These are phyloP conservation scores for Hoplostethus mediterraneus DNA, from an alignment of 2,797 vertebrate species.

Conservation along the genomic window DNA sequence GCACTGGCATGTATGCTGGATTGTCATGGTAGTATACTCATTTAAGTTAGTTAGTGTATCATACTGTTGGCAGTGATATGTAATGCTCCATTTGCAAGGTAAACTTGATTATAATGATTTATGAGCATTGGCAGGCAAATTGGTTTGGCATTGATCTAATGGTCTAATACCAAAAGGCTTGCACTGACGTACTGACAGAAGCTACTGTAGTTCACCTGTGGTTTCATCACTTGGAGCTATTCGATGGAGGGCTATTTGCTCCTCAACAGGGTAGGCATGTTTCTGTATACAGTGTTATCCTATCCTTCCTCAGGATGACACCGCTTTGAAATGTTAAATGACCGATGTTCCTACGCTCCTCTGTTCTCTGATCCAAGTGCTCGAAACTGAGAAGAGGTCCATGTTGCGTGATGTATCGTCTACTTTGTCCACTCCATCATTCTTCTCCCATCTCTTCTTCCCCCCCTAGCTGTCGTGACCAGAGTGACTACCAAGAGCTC, in stretches of 20 bases:
- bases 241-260: not conserved
- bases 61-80: not conserved
- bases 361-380: no score
- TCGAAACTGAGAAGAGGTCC: not conserved
- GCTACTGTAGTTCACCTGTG: not conserved
- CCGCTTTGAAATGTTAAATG: no score
- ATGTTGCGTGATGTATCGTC: not conserved
- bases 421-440: not conserved
- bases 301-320: not conserved
- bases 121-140: not conserved
- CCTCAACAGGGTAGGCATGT: not conserved
- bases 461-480: conserved; percentile 68
- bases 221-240: not conserved
- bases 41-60: not conserved
- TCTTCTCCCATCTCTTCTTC: conserved; percentile 39
- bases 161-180: not conserved
- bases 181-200: not conserved
- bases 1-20: not conserved
- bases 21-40: not conserved
- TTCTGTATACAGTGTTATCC: not conserved
- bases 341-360: no score
- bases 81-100: not conserved
- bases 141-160: not conserved
- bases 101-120: not conserved
- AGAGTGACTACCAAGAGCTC: conserved; percentile 75